Evolutionary conservation across 2,113 vertebrate species (phyloP), one percentile per base, ranked within the genome.

Genomic region (Pomatorhinus ruficollis): DNA sequence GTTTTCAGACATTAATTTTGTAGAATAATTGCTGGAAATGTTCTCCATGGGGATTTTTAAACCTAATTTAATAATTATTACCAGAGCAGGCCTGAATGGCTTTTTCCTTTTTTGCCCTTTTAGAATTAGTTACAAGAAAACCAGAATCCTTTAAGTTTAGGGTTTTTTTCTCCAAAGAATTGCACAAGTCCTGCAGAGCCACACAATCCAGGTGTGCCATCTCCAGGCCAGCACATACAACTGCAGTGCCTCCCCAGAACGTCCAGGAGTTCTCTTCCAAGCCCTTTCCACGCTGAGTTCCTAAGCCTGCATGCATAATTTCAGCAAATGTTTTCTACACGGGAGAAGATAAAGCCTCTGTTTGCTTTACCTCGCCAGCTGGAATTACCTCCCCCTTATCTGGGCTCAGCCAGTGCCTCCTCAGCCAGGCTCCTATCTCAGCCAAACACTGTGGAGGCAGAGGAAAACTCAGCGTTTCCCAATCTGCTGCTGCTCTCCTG

Each of bases 361-460:
- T 96, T 97, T 95, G 87, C 96, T 96, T 96, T 95, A 54, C 93
- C 59, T 93, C n/a, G 82, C 93, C 95, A 96, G 77, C 63, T 94
- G 89, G 90, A 96, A 96, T 96, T 93, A 85, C 96, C 89, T 96
- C 78, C 27, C 86, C 59, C 78, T 97, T 96, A 96, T 96, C 95
- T 89, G 94, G 81, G 83, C 65, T 91, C 64, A 95, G 94, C 60
- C 83, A 30, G 86, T 72, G 84, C 84, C 44, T 95, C 89, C 96
- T 92, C 94, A 86, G 95, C 88, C 94, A 91, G 78, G 84, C 82
- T 96, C 93, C 96, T 94, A 91, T 95, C 93, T 68, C 93, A 54
- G 93, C 84, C 94, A 95, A 89, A 83, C 82, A n/a, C 83, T 77
- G 78, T 63, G 91, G 95, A 76, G 92, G 93, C 66, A 93, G 78